These are phyloP conservation scores for Caenorhabditis remanei DNA, from an alignment of 1,140 invertebrate species.

Conservation along the genomic window DNA sequence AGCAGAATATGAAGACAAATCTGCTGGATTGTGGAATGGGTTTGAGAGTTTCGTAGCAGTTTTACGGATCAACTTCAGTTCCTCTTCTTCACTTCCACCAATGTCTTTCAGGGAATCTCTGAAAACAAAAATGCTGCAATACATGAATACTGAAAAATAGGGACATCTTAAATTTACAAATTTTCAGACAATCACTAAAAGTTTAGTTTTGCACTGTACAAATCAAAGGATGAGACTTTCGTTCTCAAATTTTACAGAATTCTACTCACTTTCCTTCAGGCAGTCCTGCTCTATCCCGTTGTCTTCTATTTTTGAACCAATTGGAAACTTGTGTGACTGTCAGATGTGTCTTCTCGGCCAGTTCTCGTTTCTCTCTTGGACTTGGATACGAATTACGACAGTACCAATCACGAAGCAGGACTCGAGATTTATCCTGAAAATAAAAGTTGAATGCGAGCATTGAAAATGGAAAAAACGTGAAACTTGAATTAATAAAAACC, in stretches of 20 bases:
- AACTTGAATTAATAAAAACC: neutral
- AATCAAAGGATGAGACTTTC: neutral
- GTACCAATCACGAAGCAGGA: slow-evolving; percentile 88
- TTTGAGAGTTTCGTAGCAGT: slow-evolving; percentile 22
- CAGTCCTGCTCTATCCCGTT: slow-evolving; percentile 89
- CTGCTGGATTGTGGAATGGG: slow-evolving; percentile 12
- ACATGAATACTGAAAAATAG: neutral
- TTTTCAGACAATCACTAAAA: no score
- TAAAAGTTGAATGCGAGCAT: neutral
- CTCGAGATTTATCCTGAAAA: slow-evolving; percentile 84
- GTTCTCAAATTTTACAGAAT: neutral
- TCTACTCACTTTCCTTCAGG: slow-evolving; percentile 51
- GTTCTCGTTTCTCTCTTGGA: slow-evolving; percentile 92
- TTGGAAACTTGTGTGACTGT: slow-evolving; percentile 83
- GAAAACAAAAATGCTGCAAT: neutral
- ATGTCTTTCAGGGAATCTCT: slow-evolving; percentile 45
- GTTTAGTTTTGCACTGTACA: neutral
- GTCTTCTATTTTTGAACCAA: slow-evolving; percentile 97
- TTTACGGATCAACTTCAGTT: slow-evolving; percentile 38
- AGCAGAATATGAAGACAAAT: slow-evolving; percentile 30
- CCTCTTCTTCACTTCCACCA: slow-evolving; percentile 58
- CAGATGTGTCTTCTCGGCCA: slow-evolving; percentile 84
- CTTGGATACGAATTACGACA: slow-evolving; percentile 92
- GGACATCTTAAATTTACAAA: neutral
- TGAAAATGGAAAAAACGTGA: neutral